Conservation (phyloP, 2,888 invertebrate species). For the Aspidiotus rigidus region DNA sequence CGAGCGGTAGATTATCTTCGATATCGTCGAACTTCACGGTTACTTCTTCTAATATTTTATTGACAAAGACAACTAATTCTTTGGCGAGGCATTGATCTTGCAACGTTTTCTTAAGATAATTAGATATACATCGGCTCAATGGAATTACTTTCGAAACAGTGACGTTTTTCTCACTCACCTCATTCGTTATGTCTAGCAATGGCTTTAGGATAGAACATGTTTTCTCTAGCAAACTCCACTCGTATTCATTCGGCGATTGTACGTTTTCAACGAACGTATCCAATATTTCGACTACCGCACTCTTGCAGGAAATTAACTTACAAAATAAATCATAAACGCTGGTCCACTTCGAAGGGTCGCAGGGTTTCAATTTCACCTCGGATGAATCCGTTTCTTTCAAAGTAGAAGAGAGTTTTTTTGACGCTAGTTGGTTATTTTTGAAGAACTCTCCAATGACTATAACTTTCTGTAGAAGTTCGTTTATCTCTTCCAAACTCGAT, state of each 20-base stretch:
- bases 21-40: slow-evolving; percentile 32
- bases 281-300: slow-evolving; percentile 31
- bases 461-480: slow-evolving; percentile 18
- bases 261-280: slow-evolving; percentile 31
- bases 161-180: slow-evolving; percentile 32
- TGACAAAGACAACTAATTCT: slow-evolving; percentile 19
- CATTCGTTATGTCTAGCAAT: slow-evolving; percentile 34
- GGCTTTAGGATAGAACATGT: slow-evolving; percentile 33
- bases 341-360: slow-evolving; percentile 38
- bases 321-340: slow-evolving; percentile 37
- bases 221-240: slow-evolving; percentile 32
- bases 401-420: slow-evolving; percentile 3
- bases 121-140: slow-evolving; percentile 20
- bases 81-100: slow-evolving; percentile 6
- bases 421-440: slow-evolving; percentile 15
- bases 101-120: slow-evolving; percentile 27
- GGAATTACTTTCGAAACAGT: slow-evolving; percentile 30
- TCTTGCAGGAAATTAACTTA: slow-evolving; percentile 31
- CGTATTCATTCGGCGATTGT: slow-evolving; percentile 32
- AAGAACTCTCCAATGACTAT: slow-evolving; percentile 16
- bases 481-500: slow-evolving; percentile 17
- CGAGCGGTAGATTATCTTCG: slow-evolving; percentile 33
- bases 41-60: slow-evolving; percentile 32
- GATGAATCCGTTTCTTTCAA: slow-evolving; percentile 14
- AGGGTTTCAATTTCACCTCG: slow-evolving; percentile 25